Conservation (phyloP, 2,113 vertebrate species). For the Suricata suricatta region DNA sequence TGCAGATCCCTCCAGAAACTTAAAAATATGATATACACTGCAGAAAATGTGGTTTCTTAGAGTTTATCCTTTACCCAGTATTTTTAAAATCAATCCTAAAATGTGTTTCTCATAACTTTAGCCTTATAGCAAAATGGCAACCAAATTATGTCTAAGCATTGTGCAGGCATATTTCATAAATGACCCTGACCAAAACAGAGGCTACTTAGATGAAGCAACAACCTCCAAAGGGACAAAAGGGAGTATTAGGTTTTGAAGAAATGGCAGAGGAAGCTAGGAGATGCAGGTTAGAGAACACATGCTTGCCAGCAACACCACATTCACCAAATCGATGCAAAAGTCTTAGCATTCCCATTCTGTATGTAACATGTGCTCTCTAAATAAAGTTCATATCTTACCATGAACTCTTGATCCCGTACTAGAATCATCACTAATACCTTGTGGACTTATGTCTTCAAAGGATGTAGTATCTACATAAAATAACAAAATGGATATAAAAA, state of each 20-base stretch:
- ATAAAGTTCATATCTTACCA: slow-evolving; percentile 88
- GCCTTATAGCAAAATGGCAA: slow-evolving; percentile 5
- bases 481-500: slow-evolving; percentile 78
- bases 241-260: slow-evolving; percentile 72
- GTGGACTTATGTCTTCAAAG: slow-evolving; percentile 92
- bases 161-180: slow-evolving; percentile 80
- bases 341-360: slow-evolving; percentile 70
- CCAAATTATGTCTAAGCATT: slow-evolving; percentile 68
- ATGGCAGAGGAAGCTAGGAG: slow-evolving; percentile 48
- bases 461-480: slow-evolving; percentile 91
- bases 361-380: slow-evolving; percentile 49
- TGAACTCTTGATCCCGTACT: slow-evolving; percentile 90
- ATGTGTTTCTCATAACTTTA: slow-evolving; percentile 57
- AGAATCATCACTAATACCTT: slow-evolving; percentile 91
- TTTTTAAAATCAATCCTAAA: slow-evolving; percentile 32
- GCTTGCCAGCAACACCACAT: slow-evolving; percentile 74
- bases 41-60: slow-evolving; percentile 34
- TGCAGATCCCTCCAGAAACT: background rate
- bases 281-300: slow-evolving; percentile 78
- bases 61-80: slow-evolving; percentile 28
- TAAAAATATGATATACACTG: background rate
- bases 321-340: slow-evolving; percentile 61
- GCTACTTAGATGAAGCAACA: slow-evolving; percentile 62
- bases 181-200: slow-evolving; percentile 60
- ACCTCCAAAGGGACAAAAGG: slow-evolving; percentile 37